These are phyloP conservation scores for Xylophagus ater DNA, from an alignment of 2,888 invertebrate genomes.

Conservation along the genomic window DNA sequence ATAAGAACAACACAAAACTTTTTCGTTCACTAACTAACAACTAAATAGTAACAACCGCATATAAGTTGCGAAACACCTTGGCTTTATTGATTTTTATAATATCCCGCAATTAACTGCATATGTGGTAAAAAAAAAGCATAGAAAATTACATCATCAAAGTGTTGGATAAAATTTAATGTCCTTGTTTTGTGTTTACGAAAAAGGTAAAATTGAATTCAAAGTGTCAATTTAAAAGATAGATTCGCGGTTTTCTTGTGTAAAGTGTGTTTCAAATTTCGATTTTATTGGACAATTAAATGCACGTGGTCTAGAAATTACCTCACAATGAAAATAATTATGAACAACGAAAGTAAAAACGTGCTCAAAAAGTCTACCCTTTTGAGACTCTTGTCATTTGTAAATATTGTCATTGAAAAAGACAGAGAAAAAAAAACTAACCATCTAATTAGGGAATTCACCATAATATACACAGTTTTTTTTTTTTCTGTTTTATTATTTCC, in stretches of 20 bases:
- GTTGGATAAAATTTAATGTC: slow-evolving; percentile 15
- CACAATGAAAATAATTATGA: not conserved
- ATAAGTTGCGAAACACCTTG: slow-evolving; percentile 17
- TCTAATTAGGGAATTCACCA: no score
- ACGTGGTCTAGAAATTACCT: slow-evolving; percentile 9
- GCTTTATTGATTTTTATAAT: slow-evolving; percentile 17
- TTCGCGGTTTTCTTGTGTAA: not conserved
- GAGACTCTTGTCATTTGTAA: slow-evolving; percentile 4
- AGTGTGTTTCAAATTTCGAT: slow-evolving; percentile 11
- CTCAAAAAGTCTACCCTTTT: slow-evolving; percentile 9
- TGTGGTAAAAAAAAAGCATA: slow-evolving; percentile 7
- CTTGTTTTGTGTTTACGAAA: no score
- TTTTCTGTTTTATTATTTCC: no score
- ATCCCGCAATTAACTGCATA: slow-evolving; percentile 17
- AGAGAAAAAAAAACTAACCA: no score
- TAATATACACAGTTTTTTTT: no score
- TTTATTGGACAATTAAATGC: slow-evolving; percentile 19
- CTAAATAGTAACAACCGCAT: not conserved
- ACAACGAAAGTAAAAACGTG: slow-evolving; percentile 4
- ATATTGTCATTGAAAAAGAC: slow-evolving; percentile 3
- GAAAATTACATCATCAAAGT: slow-evolving; percentile 8
- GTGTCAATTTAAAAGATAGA: no score
- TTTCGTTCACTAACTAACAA: not conserved
- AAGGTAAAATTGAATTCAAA: no score
- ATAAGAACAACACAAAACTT: not conserved